These are phyloP conservation scores for Patiria miniata DNA, from an alignment of 35 echinoderm and acorn worm species.

Conservation along the genomic window DNA sequence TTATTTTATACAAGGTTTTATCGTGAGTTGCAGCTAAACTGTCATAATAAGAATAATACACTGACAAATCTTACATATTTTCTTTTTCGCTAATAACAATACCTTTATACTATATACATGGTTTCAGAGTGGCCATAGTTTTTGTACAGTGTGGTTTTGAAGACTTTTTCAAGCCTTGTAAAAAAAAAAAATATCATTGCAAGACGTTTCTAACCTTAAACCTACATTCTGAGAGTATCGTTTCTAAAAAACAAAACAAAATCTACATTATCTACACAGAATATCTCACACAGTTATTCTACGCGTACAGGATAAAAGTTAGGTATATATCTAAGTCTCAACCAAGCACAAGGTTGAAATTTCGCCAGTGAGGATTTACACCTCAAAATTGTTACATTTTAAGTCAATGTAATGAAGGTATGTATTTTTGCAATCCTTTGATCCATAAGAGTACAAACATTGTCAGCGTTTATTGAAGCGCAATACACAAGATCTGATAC, in stretches of 20 bases:
- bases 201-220: neutral
- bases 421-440: too few species aligned
- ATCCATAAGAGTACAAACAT: too few species aligned
- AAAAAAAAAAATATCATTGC: slow-evolving; percentile 8
- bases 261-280: neutral
- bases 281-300: slow-evolving; percentile 13
- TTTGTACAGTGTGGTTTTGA: slow-evolving; percentile 7
- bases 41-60: slow-evolving; percentile 23
- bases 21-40: slow-evolving; percentile 20
- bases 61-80: slow-evolving; percentile 13
- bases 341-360: slow-evolving; percentile 1
- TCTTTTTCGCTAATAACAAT: slow-evolving; percentile 18
- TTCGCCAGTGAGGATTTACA: too few species aligned
- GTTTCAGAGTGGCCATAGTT: slow-evolving; percentile 5
- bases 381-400: too few species aligned
- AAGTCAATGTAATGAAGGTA: too few species aligned
- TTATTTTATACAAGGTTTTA: slow-evolving; percentile 14
- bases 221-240: neutral
- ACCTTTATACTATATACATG: slow-evolving; percentile 20
- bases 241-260: neutral
- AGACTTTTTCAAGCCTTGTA: slow-evolving; percentile 5
- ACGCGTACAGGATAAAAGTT: neutral
- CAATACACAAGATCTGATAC: too few species aligned
- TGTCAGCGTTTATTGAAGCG: too few species aligned
- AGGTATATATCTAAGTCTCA: slow-evolving; percentile 16